Conservation (phyloP, 2,113 vertebrate species). For the Athene cunicularia region DNA sequence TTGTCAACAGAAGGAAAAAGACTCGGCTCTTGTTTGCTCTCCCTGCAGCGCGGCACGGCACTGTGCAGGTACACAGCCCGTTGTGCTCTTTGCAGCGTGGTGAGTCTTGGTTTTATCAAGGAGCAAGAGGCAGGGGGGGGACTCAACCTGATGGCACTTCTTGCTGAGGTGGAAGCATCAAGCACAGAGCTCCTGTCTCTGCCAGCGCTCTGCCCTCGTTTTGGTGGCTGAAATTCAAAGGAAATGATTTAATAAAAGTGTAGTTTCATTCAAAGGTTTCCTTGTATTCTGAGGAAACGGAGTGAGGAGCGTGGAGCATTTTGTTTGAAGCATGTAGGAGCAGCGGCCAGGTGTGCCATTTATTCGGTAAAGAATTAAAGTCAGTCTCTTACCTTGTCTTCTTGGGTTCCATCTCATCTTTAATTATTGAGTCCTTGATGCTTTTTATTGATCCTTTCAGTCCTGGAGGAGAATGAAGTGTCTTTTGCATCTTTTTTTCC, state of each 20-base stretch:
- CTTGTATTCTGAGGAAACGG: not conserved
- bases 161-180: not conserved
- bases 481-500: not conserved
- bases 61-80: too few species aligned
- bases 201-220: not conserved
- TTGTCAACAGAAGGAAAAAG: not conserved
- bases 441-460: not conserved
- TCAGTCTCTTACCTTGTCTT: not conserved
- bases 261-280: not conserved
- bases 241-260: not conserved
- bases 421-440: not conserved
- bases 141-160: not conserved
- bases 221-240: not conserved
- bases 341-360: not conserved
- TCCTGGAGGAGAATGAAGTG: not conserved
- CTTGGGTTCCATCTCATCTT: not conserved
- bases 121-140: not conserved
- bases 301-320: not conserved
- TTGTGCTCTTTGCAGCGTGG: not conserved
- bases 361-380: not conserved
- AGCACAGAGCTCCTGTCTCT: not conserved
- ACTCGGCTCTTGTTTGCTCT: not conserved
- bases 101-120: too few species aligned
- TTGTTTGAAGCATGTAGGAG: not conserved
- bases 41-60: fast-evolving